These are phyloP conservation scores for Sebastes hubbsi DNA, from an alignment of 2,797 vertebrate genomes.

Conservation along the genomic window DNA sequence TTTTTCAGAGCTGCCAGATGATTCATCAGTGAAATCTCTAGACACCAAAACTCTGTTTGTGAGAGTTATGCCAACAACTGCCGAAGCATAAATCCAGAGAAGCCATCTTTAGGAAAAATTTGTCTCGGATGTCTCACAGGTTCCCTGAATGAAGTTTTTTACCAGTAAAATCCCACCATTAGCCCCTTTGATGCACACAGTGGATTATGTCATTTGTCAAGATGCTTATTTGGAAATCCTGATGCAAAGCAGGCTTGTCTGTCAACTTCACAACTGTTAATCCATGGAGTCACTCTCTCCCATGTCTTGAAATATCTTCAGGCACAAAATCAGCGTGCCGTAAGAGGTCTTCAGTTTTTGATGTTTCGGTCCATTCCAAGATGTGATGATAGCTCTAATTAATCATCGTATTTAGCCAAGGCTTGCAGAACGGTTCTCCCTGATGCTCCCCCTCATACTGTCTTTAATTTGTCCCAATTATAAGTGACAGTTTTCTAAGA, in stretches of 20 bases:
- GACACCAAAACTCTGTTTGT: slow-evolving; percentile 91
- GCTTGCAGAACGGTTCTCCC: not conserved
- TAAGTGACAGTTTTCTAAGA: slow-evolving; percentile 3
- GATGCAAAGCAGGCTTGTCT: slow-evolving; percentile 27
- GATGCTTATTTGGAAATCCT: slow-evolving; percentile 3
- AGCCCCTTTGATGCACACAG: not conserved
- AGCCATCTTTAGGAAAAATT: not conserved
- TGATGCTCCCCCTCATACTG: not conserved
- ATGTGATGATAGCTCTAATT: not conserved
- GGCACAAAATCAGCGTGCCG: not conserved
- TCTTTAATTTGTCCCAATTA: slow-evolving; percentile 16
- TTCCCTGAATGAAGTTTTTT: slow-evolving; percentile 7
- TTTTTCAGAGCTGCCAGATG: slow-evolving; percentile 86
- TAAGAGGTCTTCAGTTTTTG: not conserved
- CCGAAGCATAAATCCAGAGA: slow-evolving; percentile 79
- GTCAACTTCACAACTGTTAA: slow-evolving; percentile 27
- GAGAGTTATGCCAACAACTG: slow-evolving; percentile 87
- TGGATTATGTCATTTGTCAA: slow-evolving; percentile 4
- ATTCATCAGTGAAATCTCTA: slow-evolving; percentile 86
- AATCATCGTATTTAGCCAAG: not conserved
- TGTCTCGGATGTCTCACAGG: slow-evolving; percentile 17
- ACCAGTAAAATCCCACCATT: slow-evolving; percentile 1
- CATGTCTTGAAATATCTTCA: slow-evolving; percentile 8
- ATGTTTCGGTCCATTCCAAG: not conserved
- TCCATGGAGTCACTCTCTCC: not conserved